Percentiles rank a stretch among this genome's conserved stretches.
These are phyloP conservation scores for Dendropsophus ebraccatus DNA, from an alignment of 2,113 vertebrate genomes.

Conservation along the genomic window DNA sequence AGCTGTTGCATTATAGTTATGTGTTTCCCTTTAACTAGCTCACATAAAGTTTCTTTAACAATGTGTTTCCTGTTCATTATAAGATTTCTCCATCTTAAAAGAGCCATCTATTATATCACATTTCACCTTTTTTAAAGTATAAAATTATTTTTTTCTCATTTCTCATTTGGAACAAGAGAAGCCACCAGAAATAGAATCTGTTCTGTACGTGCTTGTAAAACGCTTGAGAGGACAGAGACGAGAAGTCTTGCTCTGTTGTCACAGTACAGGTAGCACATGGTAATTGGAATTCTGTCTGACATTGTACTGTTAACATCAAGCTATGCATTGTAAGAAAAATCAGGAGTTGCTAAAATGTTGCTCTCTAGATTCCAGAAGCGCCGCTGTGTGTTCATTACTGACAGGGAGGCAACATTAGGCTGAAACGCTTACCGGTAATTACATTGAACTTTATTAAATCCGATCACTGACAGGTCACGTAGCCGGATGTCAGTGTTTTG, in stretches of 20 bases:
- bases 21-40: background rate
- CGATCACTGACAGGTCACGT: background rate
- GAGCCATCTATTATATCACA: background rate
- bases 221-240: conserved; percentile 38
- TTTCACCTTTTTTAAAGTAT: background rate
- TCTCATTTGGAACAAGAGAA: background rate
- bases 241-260: conserved; percentile 18
- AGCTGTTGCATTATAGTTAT: background rate
- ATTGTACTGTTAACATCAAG: conserved; percentile 19
- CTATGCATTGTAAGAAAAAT: conserved; percentile 6
- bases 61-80: conserved; percentile 27
- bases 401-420: background rate
- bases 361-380: background rate
- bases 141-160: background rate
- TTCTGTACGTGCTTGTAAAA: conserved; percentile 30
- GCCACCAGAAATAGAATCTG: conserved; percentile 19
- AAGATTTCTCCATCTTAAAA: background rate
- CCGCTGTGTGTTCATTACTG: conserved; percentile 3
- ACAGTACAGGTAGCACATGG: conserved; percentile 40
- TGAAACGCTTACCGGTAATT: conserved; percentile 11
- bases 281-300: conserved; percentile 29
- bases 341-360: conserved; percentile 3
- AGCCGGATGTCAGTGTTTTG: background rate
- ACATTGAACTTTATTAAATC: conserved; percentile 22
- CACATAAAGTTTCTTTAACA: conserved; percentile 5